A percentile compares a stretch with the other conserved stretches of the same genome.
Evolutionary conservation across 2,113 vertebrate genomes (phyloP).

Genomic region (Orthonyx spaldingii): DNA sequence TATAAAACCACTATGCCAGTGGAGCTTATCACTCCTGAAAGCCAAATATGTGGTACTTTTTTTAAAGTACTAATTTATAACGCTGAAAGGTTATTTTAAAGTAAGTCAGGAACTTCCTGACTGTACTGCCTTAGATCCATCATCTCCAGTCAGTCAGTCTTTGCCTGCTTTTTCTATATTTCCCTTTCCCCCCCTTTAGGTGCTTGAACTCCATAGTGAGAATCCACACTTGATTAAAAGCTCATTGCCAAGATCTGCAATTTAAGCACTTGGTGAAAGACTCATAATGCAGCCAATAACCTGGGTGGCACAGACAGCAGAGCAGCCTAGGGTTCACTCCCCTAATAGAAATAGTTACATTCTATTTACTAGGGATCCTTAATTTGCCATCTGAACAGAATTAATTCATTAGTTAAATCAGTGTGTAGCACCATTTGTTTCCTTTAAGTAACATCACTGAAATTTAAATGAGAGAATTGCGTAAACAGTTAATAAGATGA

Average conservation of each 20-base stretch:
- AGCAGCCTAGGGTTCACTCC: conserved; percentile 1
- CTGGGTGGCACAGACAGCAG: neutral
- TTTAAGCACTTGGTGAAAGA: neutral
- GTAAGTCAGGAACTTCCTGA: neutral
- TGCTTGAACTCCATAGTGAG: neutral
- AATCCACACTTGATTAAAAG: neutral
- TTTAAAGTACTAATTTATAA: neutral
- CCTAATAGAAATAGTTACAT: conserved; percentile 22
- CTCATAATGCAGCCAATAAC: neutral
- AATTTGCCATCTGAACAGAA: conserved; percentile 59
- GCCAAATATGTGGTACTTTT: neutral
- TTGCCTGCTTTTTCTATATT: neutral
- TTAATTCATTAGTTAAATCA: conserved; percentile 68
- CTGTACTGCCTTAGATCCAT: neutral
- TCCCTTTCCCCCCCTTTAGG: neutral
- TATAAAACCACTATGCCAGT: neutral
- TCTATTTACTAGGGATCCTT: conserved; percentile 51
- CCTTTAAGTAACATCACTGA: conserved; percentile 39
- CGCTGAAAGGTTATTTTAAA: neutral
- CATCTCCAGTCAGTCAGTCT: neutral
- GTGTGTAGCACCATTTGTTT: conserved; percentile 40
- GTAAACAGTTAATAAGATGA: neutral
- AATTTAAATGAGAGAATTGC: conserved; percentile 54
- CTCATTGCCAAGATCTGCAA: neutral
- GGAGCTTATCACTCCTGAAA: neutral